Base-by-base conservation (phyloP, 1,140 invertebrate genomes). In the Plodia interpunctella region DNA sequence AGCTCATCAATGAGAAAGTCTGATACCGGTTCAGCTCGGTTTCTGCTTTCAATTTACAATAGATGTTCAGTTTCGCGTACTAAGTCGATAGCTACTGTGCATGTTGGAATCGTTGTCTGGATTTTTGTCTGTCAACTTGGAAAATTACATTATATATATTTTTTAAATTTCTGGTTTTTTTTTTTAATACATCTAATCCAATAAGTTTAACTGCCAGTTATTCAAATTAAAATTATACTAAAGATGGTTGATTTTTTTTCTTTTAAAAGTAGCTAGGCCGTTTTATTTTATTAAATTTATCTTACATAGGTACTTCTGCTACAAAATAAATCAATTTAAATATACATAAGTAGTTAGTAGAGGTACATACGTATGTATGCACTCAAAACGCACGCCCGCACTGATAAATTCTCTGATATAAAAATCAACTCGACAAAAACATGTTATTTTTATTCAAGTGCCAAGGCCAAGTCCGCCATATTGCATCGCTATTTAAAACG, bases 1-100 rank as follows among this genome's bases (percentile, higher is more conserved):
- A 62, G 62, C 61, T 60, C 70, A 70, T 88, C 75, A 82, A 83
- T 85, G 83, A 86, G 86, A 88, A 88, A 88, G 86, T 83, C 70
- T 65, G 68, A 59, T 77, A 88, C 86, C 86, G 86, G 86, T 88
- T 74, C 68, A 64, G 63, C 56, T 68, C 77, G 68, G 72, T 72
- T 81, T 82, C 83, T 81, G 87, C 86, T 88, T 88, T 88, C 86
- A 83, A 83, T 78, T 83, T 77, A 88, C 86, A 88, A 88, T 86
- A 77, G 77, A 76, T 70, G 64, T 72, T 69, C 70, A 71, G 69
- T 70, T 80, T 79, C 80, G 68, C 74, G 49, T 15, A 44, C 38
- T 44, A 17, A 44, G 5, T 15, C 13, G 15, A 15, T 44, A 15
- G 38, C 38, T 44, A 15, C 38, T 44, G 38, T 44, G 1, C 13